phyloP scores from a whole-genome alignment of 1,140 invertebrate genomes.

The Cherax quadricarinatus region DNA sequence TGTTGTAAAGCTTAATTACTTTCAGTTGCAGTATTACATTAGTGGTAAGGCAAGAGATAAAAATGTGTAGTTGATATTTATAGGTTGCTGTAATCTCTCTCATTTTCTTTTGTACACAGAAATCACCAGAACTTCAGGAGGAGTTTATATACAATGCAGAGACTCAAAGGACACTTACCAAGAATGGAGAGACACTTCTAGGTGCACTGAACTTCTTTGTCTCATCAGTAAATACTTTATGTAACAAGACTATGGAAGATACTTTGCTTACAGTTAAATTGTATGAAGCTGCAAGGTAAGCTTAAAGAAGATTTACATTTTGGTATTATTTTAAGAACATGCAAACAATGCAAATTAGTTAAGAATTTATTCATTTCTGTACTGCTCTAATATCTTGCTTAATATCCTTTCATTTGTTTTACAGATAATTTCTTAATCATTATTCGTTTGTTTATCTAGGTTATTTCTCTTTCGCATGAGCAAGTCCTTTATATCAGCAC shows the following conservation, averaged over 20 bases:
- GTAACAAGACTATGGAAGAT: constrained; percentile 65
- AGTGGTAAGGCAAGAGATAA: too few species aligned
- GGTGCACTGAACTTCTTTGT: constrained; percentile 97
- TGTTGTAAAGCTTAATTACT: too few species aligned
- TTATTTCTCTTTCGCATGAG: too few species aligned
- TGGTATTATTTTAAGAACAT: too few species aligned
- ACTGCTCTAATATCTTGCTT: too few species aligned
- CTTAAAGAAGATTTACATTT: not conserved
- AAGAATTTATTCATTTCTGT: too few species aligned
- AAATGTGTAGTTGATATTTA: not conserved
- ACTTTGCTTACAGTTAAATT: constrained; percentile 81
- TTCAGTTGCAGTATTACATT: too few species aligned
- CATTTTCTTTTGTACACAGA: constrained; percentile 28
- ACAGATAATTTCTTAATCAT: too few species aligned
- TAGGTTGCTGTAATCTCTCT: not conserved
- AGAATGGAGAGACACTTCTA: constrained; percentile 94
- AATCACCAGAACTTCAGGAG: constrained; percentile 90
- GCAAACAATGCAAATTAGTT: too few species aligned
- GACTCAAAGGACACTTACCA: constrained; percentile 93
- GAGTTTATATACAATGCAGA: constrained; percentile 97
- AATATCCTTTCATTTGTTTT: not conserved
- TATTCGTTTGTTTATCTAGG: too few species aligned
- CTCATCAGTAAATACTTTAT: constrained; percentile 91
- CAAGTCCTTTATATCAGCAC: too few species aligned
- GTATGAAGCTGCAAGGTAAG: constrained; percentile 56